phyloP scores from a whole-genome alignment of 1,140 invertebrate species.

The Probaryconus sp. region DNA sequence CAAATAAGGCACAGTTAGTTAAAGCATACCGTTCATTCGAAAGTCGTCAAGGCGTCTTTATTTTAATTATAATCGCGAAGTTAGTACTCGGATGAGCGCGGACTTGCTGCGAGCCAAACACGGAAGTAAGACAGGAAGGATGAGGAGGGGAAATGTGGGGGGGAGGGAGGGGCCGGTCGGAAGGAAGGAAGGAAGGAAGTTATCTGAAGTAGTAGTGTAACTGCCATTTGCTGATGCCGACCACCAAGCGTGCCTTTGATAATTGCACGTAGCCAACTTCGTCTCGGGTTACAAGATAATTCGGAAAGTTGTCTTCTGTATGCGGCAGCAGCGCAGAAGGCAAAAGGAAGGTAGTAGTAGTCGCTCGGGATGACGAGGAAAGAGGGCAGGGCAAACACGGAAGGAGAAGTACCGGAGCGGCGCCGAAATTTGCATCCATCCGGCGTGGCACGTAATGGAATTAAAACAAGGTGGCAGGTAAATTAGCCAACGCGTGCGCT shows the following conservation, averaged over 20 bases:
- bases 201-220: slow-evolving; percentile 38
- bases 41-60: slow-evolving; percentile 15
- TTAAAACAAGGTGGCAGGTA: slow-evolving; percentile 70
- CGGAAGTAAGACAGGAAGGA: slow-evolving; percentile 22
- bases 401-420: slow-evolving; percentile 2
- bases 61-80: slow-evolving; percentile 21
- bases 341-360: not conserved
- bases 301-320: slow-evolving; percentile 68
- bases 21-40: not conserved
- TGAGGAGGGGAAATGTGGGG: slow-evolving; percentile 16
- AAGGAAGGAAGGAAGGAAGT: slow-evolving; percentile 17
- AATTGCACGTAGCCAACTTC: slow-evolving; percentile 63
- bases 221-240: slow-evolving; percentile 37
- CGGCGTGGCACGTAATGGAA: slow-evolving; percentile 68
- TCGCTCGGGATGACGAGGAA: slow-evolving; percentile 9
- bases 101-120: slow-evolving; percentile 8
- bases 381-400: slow-evolving; percentile 7
- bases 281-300: slow-evolving; percentile 72
- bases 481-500: slow-evolving; percentile 61
- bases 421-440: slow-evolving; percentile 71
- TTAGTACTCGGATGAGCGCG: slow-evolving; percentile 5
- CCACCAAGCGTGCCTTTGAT: slow-evolving; percentile 58
- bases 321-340: slow-evolving; percentile 12
- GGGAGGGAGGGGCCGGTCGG: slow-evolving; percentile 9
- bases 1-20: too few relatives aligned